phyloP scores from a whole-genome alignment of 2,888 invertebrate genomes.

The Loripinus fragilis region DNA sequence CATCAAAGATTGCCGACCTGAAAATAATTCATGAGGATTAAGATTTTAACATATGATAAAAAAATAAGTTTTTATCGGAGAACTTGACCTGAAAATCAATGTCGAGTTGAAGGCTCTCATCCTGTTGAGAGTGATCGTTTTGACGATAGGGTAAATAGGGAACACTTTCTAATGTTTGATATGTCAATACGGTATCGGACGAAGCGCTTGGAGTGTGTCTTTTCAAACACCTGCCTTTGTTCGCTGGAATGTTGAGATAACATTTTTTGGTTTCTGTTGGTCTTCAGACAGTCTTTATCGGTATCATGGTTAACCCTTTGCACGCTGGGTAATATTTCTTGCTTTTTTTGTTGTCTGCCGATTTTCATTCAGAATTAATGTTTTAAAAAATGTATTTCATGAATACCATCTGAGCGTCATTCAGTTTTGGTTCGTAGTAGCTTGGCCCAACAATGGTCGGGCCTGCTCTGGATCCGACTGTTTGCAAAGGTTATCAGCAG shows the following conservation, averaged over 20 bases:
- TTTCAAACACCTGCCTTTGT: conserved; percentile 17
- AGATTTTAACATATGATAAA: conserved; percentile 7
- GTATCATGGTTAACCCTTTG: too few relatives aligned
- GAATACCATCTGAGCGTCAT: too few relatives aligned
- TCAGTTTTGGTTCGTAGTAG: too few relatives aligned
- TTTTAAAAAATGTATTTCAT: too few relatives aligned
- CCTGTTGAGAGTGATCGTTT: neutral
- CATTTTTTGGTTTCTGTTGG: conserved; percentile 11
- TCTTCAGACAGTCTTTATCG: conserved; percentile 11
- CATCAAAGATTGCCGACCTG: conserved; percentile 6
- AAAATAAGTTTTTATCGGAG: neutral
- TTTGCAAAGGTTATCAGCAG: too few relatives aligned
- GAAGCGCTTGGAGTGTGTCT: neutral
- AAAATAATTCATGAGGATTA: neutral
- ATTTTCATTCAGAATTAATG: too few relatives aligned
- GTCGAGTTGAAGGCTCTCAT: neutral
- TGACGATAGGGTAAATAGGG: conserved; percentile 8
- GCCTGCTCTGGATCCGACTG: too few relatives aligned
- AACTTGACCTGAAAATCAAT: conserved; percentile 14
- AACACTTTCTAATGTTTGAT: conserved; percentile 18
- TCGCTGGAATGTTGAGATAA: conserved; percentile 4
- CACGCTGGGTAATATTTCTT: too few relatives aligned
- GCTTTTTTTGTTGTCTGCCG: too few relatives aligned
- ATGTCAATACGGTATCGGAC: conserved; percentile 5
- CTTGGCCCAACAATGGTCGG: too few relatives aligned